A percentile compares a stretch with the other conserved stretches of the same genome.
phyloP scores from a whole-genome alignment of 2,888 invertebrate genomes.

The Athalia cordata region DNA sequence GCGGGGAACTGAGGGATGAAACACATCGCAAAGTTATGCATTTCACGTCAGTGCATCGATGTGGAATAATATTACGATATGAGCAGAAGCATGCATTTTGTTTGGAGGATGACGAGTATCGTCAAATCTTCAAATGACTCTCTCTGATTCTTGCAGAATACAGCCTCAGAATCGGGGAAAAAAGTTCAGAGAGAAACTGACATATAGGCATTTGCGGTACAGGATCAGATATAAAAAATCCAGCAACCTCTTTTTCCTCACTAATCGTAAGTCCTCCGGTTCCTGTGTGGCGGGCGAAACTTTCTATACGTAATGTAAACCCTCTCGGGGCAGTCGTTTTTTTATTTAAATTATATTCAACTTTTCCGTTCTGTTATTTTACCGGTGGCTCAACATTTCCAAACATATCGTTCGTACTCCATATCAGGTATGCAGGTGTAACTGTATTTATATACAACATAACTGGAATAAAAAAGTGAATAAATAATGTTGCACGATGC shows the following conservation, averaged over 20 bases:
- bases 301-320: not conserved
- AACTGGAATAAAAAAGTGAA: no score
- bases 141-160: no score
- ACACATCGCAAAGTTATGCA: constrained; percentile 14
- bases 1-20: constrained; percentile 28
- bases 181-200: no score
- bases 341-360: not conserved
- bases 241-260: constrained; percentile 5
- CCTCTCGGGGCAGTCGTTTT: not conserved
- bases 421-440: no score
- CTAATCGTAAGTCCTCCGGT: constrained; percentile 38
- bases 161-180: no score
- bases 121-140: no score
- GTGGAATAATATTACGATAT: not conserved
- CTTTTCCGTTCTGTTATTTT: not conserved
- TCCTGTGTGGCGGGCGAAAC: not conserved
- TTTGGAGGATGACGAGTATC: not conserved
- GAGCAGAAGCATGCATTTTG: no score
- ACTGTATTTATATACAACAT: no score
- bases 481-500: no score
- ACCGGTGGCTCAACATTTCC: no score
- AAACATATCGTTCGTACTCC: no score
- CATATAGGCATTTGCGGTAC: no score
- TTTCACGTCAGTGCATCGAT: not conserved
- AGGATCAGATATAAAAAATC: constrained; percentile 9